Evolutionary conservation across 2,888 invertebrate genomes (phyloP), one percentile per base, ranked within the genome.

Genomic region (Malthinus seriepunctatus): DNA sequence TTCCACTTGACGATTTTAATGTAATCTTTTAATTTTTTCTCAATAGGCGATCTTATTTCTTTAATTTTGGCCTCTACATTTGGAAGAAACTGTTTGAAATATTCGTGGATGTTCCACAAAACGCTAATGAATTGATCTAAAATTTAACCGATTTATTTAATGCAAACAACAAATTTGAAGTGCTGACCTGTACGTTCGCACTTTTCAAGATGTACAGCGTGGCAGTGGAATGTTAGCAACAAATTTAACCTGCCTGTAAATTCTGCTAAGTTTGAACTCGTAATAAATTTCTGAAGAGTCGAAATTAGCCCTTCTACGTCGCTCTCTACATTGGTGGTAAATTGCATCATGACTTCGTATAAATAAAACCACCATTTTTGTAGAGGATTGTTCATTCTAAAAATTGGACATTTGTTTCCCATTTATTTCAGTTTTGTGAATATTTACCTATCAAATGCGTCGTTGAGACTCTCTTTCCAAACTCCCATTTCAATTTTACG

Each of bases 1-100:
- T 93, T 89, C 92, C 97, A 99, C 35, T 93, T 86, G 49, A 92
- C 92, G 52, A 99, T 97, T 78, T 97, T 96, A 0, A 98, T 91
- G 73, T 93, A 95, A 67, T 96, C 96, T 66, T 90, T 89, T 8
- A 99, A 77, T 75, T 95, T 91, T 79, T 93, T 95, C 73, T 97
- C 96, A 60, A 97, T 91, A 0, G 96, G 95, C 0, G 85, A 76
- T 32, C 91, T 86, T 14, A 90, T 81, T 33, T 85, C 83, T 49
- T 85, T 85, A 8, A 95, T 86, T 47, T 85, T 84, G 0, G 81
- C 78, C 0, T 82, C 78, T 0, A 97, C 86, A 69, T 86, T 85
- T 0, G 79, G 72, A 3, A 81, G 74, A 73, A 95, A 97, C 75
- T 96, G 94, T 0, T 81, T 79, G 74, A 95, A 98, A 75, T 93